Percentiles rank a stretch among this genome's conserved stretches.
Conservation (phyloP, 2,888 invertebrate species). For the Meiosimyza decipiens region DNA sequence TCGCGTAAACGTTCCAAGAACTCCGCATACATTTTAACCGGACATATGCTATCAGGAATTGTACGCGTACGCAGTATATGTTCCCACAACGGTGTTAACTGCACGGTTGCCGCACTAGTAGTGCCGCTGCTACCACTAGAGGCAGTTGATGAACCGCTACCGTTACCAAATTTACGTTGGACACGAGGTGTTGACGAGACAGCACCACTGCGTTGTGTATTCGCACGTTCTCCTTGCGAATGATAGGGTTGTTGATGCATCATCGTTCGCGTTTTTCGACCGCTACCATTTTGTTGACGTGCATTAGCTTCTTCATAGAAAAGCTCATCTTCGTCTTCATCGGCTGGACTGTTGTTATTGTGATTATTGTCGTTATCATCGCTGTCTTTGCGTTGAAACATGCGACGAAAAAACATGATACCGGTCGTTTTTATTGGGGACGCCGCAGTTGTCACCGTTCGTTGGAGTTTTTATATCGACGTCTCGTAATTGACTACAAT, state of each 20-base stretch:
- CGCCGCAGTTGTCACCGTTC: neutral
- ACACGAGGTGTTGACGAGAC: conserved; percentile 17
- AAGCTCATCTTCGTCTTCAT: conserved; percentile 21
- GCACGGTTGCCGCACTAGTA: conserved; percentile 54
- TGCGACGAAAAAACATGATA: conserved; percentile 62
- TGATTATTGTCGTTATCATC: conserved; percentile 42
- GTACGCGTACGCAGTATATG: conserved; percentile 79
- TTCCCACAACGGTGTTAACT: conserved; percentile 84
- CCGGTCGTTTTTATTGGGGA: neutral
- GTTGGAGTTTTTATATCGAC: neutral
- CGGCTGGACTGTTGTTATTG: conserved; percentile 28
- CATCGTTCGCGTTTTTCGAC: neutral
- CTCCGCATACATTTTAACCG: conserved; percentile 75
- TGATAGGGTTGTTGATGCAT: conserved; percentile 18
- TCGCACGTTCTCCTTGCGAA: conserved; percentile 23
- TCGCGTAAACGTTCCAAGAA: conserved; percentile 79
- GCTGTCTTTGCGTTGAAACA: conserved; percentile 58
- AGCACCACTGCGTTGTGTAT: conserved; percentile 26
- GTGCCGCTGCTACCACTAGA: neutral
- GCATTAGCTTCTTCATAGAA: too few relatives aligned
- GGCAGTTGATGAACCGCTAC: neutral
- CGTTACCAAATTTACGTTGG: conserved; percentile 28
- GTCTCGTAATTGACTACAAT: conserved; percentile 48
- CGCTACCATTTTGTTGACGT: too few relatives aligned
- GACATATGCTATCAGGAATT: conserved; percentile 77